A percentile compares a stretch with the other conserved stretches of the same genome.
These are phyloP conservation scores for Hydrotaea diabolus DNA, from an alignment of 2,888 invertebrate species.

Conservation along the genomic window DNA sequence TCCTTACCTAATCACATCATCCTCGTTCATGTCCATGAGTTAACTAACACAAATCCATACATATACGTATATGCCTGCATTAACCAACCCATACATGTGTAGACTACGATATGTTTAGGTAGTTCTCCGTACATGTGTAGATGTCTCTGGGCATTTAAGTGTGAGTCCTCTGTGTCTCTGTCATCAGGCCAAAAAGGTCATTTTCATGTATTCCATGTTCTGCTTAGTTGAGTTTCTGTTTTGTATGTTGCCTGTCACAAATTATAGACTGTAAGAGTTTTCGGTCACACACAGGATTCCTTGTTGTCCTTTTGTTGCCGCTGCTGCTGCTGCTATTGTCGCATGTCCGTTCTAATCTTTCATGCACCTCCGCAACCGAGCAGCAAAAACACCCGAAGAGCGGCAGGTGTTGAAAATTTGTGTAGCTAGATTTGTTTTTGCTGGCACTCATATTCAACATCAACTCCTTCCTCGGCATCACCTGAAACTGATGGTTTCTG, in stretches of 20 bases:
- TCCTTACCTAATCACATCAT: background rate
- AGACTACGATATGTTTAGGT: conserved; percentile 3
- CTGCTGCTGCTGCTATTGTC: background rate
- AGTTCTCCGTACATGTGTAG: background rate
- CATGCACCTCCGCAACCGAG: background rate
- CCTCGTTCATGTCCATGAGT: background rate
- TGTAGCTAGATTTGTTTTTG: background rate
- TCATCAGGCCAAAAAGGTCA: conserved; percentile 28
- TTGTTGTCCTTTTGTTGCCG: background rate
- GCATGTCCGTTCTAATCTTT: conserved; percentile 6
- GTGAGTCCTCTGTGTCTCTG: background rate
- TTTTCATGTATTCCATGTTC: conserved; percentile 31
- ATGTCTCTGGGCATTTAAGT: background rate
- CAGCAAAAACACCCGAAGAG: background rate
- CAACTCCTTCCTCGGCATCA: background rate
- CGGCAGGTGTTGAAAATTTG: conserved; percentile 18
- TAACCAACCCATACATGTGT: background rate
- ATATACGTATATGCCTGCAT: background rate
- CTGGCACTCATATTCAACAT: background rate
- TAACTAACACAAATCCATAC: background rate
- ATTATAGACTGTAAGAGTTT: conserved; percentile 13
- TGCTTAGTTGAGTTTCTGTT: conserved; percentile 32
- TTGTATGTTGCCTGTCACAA: conserved; percentile 28
- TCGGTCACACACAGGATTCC: conserved; percentile 4
- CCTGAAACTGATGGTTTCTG: background rate